Evolutionary conservation across 2,113 vertebrate genomes (phyloP).

Genomic region (Pandion haliaetus): DNA sequence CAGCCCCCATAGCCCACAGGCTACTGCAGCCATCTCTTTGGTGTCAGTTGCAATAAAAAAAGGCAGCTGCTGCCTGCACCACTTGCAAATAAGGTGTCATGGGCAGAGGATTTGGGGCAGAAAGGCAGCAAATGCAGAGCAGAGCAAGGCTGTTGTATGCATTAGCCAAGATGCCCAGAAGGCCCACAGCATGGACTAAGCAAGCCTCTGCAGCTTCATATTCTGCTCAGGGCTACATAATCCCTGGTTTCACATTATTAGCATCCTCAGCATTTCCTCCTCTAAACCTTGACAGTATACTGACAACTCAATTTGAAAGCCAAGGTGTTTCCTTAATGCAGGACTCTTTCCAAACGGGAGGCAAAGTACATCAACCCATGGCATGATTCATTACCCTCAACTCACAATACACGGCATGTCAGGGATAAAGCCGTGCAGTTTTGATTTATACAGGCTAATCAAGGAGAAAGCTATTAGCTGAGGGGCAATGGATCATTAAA

Average conservation of each 20-base stretch:
- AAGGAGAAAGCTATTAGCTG: constrained; percentile 30
- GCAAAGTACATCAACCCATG: neutral
- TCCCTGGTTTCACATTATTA: neutral
- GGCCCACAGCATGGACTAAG: neutral
- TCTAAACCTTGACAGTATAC: neutral
- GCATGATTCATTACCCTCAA: neutral
- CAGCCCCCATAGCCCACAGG: neutral
- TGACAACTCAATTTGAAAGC: constrained; percentile 46
- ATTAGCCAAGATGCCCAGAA: neutral
- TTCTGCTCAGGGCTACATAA: constrained; percentile 3
- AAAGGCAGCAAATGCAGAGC: neutral
- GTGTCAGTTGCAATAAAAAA: neutral
- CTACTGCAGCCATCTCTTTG: neutral
- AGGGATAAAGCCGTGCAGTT: neutral
- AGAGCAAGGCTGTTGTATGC: neutral
- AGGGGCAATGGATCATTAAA: constrained; percentile 26
- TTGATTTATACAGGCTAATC: constrained; percentile 46
- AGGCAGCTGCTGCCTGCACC: neutral
- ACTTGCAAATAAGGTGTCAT: fast-evolving
- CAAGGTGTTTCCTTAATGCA: neutral
- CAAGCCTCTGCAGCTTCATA: neutral
- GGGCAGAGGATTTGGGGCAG: neutral
- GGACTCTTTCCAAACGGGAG: neutral
- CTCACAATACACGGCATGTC: neutral
- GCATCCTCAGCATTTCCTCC: neutral